Percentiles rank a stretch among this genome's conserved stretches.
phyloP scores from a whole-genome alignment of 2,113 vertebrate species.

The Eulacestoma nigropectus region DNA sequence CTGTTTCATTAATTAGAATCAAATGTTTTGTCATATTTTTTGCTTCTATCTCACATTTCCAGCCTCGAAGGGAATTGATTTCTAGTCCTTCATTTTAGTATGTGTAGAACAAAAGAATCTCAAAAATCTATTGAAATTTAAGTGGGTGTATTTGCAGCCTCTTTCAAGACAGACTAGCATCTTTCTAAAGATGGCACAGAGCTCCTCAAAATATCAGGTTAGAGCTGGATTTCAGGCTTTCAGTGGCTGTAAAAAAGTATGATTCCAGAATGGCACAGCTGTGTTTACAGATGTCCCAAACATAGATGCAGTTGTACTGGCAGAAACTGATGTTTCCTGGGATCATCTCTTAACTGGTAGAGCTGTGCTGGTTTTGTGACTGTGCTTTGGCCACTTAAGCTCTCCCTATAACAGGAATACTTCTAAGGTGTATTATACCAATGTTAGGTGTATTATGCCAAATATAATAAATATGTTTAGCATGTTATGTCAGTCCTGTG shows the following conservation, averaged over 20 bases:
- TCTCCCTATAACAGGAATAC: not conserved
- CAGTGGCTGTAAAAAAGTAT: not conserved
- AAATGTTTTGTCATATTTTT: not conserved
- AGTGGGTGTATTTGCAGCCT: not conserved
- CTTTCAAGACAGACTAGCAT: not conserved
- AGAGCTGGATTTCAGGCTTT: not conserved
- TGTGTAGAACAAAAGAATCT: not conserved
- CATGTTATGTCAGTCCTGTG: not conserved
- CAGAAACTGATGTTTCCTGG: not conserved
- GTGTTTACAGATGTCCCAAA: constrained; percentile 4
- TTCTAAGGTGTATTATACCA: not conserved
- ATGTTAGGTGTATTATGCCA: not conserved
- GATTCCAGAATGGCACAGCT: constrained; percentile 23
- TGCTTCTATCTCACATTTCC: not conserved
- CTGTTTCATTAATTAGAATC: not conserved
- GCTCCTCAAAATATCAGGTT: not conserved
- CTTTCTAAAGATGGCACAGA: constrained; percentile 3
- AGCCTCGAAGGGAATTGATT: not conserved
- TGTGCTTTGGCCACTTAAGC: not conserved
- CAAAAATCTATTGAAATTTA: constrained; percentile 18
- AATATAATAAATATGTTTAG: not conserved
- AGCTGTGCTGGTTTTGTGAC: not conserved
- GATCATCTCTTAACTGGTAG: not conserved
- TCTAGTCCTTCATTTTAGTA: not conserved
- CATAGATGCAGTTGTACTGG: not conserved